Evolutionary conservation across 2,113 vertebrate genomes (phyloP).

Genomic region (Triplophysa dalaica): DNA sequence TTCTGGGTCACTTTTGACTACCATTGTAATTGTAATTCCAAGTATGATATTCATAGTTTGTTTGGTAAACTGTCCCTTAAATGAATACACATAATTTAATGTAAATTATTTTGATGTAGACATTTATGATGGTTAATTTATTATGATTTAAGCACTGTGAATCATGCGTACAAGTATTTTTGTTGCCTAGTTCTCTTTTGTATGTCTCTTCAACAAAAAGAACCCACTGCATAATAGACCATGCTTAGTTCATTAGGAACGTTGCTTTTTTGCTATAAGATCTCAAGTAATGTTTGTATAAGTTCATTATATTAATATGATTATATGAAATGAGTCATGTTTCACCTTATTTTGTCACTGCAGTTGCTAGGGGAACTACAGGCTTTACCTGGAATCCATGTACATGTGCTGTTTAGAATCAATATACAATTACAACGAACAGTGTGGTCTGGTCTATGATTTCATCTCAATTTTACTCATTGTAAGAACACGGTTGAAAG

Average conservation of each 20-base stretch:
- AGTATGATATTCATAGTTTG: too few species aligned
- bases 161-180: too few species aligned
- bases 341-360: background rate
- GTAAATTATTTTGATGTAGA: too few species aligned
- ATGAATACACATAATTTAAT: too few species aligned
- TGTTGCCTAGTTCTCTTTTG: background rate
- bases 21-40: too few species aligned
- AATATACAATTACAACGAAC: background rate
- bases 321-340: slow-evolving; percentile 6
- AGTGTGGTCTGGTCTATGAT: background rate
- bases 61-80: too few species aligned
- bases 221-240: background rate
- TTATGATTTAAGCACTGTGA: background rate
- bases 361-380: slow-evolving; percentile 32
- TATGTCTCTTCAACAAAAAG: background rate
- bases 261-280: slow-evolving; percentile 3
- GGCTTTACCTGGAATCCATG: background rate
- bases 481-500: background rate
- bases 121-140: too few species aligned
- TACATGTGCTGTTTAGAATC: background rate
- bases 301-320: background rate
- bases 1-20: too few species aligned
- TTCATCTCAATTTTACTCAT: background rate
- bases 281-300: background rate
- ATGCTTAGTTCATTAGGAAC: background rate